phyloP scores from a whole-genome alignment of 2,888 invertebrate genomes.

The Drosophila algonquin region DNA sequence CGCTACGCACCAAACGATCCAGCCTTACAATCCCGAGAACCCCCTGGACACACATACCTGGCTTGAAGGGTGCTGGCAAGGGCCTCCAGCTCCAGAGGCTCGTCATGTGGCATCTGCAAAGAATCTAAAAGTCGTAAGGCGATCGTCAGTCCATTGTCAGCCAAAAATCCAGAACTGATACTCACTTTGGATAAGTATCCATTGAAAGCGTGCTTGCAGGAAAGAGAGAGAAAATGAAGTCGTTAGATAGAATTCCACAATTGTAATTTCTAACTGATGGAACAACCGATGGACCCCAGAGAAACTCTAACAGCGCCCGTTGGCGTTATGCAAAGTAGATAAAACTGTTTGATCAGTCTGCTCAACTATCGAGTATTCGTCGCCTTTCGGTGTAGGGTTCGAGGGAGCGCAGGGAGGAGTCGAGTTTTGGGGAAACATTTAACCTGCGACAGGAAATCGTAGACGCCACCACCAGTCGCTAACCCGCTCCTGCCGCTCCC shows the following conservation, averaged over 20 bases:
- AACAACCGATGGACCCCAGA: background rate
- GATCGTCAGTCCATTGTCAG: background rate
- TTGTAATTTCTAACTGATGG: background rate
- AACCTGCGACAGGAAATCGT: slow-evolving; percentile 60
- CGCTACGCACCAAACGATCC: slow-evolving; percentile 42
- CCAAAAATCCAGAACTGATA: fast-evolving
- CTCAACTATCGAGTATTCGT: slow-evolving; percentile 72
- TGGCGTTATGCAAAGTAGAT: slow-evolving; percentile 33
- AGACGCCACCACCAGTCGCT: slow-evolving; percentile 30
- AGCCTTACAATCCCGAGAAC: background rate
- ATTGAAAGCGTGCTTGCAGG: background rate
- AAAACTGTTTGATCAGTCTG: slow-evolving; percentile 63
- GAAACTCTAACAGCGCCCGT: background rate
- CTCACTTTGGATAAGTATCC: background rate
- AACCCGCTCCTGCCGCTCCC: background rate
- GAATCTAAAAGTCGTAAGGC: background rate
- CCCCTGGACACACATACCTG: background rate
- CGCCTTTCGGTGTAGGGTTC: slow-evolving; percentile 52
- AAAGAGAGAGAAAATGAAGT: background rate
- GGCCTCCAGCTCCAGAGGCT: background rate
- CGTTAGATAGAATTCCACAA: background rate
- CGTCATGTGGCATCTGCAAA: background rate
- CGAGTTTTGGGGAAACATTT: background rate
- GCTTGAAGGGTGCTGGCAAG: background rate
- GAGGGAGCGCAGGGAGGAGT: background rate